Evolutionary conservation across 2,113 vertebrate genomes (phyloP), one percentile per base, ranked within the genome.

Genomic region (Petroica traversi): DNA sequence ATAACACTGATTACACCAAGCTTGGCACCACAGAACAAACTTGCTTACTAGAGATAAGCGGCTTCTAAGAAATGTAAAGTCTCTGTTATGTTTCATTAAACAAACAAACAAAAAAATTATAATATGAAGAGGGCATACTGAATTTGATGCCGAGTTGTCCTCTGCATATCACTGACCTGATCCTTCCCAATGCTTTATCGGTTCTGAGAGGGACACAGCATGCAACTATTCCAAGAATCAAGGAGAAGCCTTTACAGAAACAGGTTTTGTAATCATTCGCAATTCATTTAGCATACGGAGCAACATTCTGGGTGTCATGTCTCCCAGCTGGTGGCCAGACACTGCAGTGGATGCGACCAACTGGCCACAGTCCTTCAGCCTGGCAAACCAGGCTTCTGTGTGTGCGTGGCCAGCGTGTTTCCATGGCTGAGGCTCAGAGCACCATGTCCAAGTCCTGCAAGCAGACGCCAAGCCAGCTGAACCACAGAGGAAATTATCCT

Each of bases 201-300:
- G 36, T 72, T 91, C 57, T 23, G 63, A 76, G 88, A 90, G 84
- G 49, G 57, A 93, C 76, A 55, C 48, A 77, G 68, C 55, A 74
- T 0, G 1, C 45, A 72, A 59, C 49, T 88, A 72, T 85, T 95
- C 75, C 86, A 92, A 93, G 85, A 88, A 91, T 40, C 68, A 76
- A 80, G 73, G 64, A 96, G 85, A 86, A 95, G 36, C 28, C 92
- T 94, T 93, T 95, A 80, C 52, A 85, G 96, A 86, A 95, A 76
- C 91, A 87, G 72, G 78, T 73, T 95, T 93, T 86, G 66, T 81
- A 85, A 94, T 97, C 67, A 92, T 81, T 92, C 17, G 3, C 88
- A 96, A 90, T 96, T 95, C 95, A 83, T 90, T 81, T 94, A 97
- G 77, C 94, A 97, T 97, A 96, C 38, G 85, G 94, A 95, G 94